These are phyloP conservation scores for Rhamphomyia laevipes DNA, from an alignment of 2,888 invertebrate genomes.

Conservation along the genomic window DNA sequence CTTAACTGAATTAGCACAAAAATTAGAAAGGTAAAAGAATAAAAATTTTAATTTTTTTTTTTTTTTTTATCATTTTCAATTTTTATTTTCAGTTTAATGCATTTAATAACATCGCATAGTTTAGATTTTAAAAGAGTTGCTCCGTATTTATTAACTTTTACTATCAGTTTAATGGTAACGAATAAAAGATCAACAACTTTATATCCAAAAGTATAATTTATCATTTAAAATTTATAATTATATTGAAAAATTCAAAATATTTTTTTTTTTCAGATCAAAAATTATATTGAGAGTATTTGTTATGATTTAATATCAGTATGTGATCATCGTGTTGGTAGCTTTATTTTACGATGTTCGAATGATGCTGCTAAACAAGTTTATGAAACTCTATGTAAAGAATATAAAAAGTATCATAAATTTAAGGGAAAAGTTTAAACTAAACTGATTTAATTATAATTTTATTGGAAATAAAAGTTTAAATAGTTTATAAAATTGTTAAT, in stretches of 20 bases:
- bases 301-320: conserved; percentile 31
- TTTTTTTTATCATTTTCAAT: neutral
- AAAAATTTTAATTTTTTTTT: too few species aligned
- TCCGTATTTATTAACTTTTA: conserved; percentile 30
- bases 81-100: conserved; percentile 20
- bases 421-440: conserved; percentile 31
- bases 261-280: conserved; percentile 27
- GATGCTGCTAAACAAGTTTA: conserved; percentile 33
- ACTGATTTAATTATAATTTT: too few species aligned
- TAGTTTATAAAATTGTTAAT: too few species aligned
- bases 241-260: neutral
- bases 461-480: neutral
- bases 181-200: conserved; percentile 32
- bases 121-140: conserved; percentile 32
- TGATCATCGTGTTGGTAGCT: conserved; percentile 33
- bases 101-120: conserved; percentile 23
- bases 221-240: neutral
- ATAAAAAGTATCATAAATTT: conserved; percentile 34
- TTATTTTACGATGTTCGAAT: conserved; percentile 32
- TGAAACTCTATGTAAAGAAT: conserved; percentile 29
- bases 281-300: conserved; percentile 32
- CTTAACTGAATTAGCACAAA: conserved; percentile 26
- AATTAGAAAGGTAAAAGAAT: conserved; percentile 22
- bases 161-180: conserved; percentile 31
- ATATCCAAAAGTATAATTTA: conserved; percentile 27